phyloP scores from a whole-genome alignment of 2,113 vertebrate species.

The Axis porcinus region DNA sequence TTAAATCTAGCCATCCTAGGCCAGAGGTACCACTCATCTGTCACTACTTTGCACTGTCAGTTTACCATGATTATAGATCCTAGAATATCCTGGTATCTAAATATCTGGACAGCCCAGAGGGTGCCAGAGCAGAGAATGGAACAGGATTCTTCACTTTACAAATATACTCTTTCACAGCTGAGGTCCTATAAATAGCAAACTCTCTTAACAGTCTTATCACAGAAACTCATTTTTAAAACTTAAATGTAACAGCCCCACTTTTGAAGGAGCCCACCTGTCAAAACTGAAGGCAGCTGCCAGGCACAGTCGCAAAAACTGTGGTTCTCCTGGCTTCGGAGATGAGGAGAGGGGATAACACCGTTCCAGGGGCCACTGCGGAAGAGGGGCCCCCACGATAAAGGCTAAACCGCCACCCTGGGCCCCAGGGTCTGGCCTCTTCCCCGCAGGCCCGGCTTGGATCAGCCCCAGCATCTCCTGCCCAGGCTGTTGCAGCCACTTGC shows the following conservation, averaged over 20 bases:
- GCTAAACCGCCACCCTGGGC: background rate
- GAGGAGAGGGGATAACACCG: background rate
- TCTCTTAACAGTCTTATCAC: background rate
- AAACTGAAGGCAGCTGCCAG: background rate
- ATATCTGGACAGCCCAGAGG: background rate
- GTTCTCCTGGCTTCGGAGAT: background rate
- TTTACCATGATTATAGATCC: background rate
- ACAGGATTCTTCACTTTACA: background rate
- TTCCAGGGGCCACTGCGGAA: background rate
- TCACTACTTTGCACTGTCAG: background rate
- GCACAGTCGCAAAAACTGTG: background rate
- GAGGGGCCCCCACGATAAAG: background rate
- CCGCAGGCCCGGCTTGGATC: background rate
- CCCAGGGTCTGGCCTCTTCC: background rate
- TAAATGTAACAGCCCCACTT: background rate
- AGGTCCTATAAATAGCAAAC: background rate
- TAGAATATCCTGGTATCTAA: background rate
- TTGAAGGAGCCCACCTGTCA: background rate
- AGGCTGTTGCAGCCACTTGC: background rate
- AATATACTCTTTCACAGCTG: background rate
- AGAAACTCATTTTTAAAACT: slow-evolving; percentile 32
- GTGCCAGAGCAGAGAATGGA: background rate
- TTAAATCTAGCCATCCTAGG: background rate
- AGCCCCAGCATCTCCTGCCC: background rate
- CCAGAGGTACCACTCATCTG: background rate